Percentiles rank a stretch among this genome's conserved stretches.
These are phyloP conservation scores for Megalurothrips usitatus DNA, from an alignment of 2,888 invertebrate species.

Conservation along the genomic window DNA sequence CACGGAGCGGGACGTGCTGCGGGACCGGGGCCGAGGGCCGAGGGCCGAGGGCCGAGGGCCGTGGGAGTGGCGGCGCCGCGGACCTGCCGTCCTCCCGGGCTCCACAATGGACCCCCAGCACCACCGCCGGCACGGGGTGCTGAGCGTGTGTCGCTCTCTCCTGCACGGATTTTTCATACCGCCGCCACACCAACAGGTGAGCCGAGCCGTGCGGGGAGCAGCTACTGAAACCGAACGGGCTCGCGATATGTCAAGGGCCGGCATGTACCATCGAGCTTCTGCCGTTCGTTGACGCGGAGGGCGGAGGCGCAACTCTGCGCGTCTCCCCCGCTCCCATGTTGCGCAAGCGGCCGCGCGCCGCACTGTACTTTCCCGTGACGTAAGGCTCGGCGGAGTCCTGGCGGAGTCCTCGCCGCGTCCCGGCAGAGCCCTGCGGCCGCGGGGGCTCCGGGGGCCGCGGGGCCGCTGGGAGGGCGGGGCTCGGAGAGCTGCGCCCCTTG, in stretches of 20 bases:
- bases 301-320: no score
- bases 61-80: background rate
- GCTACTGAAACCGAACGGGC: no score
- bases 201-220: background rate
- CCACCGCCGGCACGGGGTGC: background rate
- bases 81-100: background rate
- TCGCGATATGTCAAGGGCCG: no score
- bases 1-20: background rate
- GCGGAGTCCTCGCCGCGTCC: background rate
- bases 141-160: background rate
- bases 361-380: slow-evolving; percentile 1
- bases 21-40: background rate
- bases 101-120: background rate
- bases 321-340: no score
- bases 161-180: background rate
- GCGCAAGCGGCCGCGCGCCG: background rate
- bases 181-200: background rate
- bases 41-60: no score
- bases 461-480: background rate
- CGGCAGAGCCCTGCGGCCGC: background rate
- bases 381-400: background rate
- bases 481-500: background rate
- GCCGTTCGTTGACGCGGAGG: no score
- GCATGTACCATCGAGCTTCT: no score
- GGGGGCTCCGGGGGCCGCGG: background rate